A percentile compares a stretch with the other conserved stretches of the same genome.
Evolutionary conservation across 2,113 vertebrate genomes (phyloP).

Genomic region (Pandion haliaetus): DNA sequence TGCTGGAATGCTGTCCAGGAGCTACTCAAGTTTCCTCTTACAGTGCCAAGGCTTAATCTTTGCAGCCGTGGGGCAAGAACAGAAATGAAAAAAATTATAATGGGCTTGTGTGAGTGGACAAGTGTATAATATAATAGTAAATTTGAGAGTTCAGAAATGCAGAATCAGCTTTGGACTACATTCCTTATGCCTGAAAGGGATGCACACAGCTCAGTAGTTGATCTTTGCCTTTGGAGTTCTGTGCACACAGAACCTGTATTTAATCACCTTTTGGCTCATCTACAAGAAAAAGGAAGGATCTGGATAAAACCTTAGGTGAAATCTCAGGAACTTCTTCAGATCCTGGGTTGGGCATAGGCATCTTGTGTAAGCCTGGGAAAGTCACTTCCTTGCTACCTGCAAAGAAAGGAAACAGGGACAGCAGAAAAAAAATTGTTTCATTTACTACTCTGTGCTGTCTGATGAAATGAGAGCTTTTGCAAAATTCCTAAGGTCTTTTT

Average conservation of each 20-base stretch:
- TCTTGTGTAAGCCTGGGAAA: neutral
- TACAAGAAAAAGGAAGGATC: neutral
- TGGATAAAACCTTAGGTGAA: neutral
- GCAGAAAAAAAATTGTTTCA: neutral
- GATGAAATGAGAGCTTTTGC: neutral
- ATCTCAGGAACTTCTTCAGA: neutral
- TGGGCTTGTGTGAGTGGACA: neutral
- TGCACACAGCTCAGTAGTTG: neutral
- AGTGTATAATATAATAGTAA: neutral
- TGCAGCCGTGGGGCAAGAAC: neutral
- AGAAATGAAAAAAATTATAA: neutral
- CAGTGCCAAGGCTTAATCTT: neutral
- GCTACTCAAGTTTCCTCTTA: neutral
- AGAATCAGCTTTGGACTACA: neutral
- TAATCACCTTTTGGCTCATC: neutral
- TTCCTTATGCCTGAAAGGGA: neutral
- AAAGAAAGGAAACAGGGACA: neutral
- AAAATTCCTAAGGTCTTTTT: neutral
- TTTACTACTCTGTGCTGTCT: rapidly evolving
- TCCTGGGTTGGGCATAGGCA: neutral
- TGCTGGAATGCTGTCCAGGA: neutral
- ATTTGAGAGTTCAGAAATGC: neutral
- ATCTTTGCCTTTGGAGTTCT: neutral
- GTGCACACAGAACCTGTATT: neutral
- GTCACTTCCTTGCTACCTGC: neutral